A percentile compares a stretch with the other conserved stretches of the same genome.
Evolutionary conservation across 2,113 vertebrate species (phyloP).

Genomic region (Dolichotis patagonum): DNA sequence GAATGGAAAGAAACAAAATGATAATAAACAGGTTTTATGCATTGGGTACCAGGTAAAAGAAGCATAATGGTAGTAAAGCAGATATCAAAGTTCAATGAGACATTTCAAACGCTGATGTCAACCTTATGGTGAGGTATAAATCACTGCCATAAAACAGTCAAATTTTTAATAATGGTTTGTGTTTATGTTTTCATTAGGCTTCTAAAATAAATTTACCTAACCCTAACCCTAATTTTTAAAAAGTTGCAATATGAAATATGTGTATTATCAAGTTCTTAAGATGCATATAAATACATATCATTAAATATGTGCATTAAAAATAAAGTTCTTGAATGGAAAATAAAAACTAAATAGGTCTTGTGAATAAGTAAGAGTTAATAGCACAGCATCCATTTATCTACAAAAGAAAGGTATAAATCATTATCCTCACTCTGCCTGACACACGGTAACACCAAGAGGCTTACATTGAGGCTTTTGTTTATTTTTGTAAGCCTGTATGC

Average conservation of each 20-base stretch:
- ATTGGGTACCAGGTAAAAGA: not conserved
- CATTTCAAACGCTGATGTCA: not conserved
- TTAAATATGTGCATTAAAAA: not conserved
- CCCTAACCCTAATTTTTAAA: not conserved
- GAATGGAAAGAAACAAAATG: too few species aligned
- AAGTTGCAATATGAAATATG: not conserved
- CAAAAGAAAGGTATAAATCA: not conserved
- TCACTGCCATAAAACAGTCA: not conserved
- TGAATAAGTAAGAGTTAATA: not conserved
- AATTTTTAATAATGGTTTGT: not conserved
- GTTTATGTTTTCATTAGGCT: not conserved
- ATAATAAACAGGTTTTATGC: not conserved
- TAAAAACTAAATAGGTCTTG: not conserved
- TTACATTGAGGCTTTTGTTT: not conserved
- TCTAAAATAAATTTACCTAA: not conserved
- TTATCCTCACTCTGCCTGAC: not conserved
- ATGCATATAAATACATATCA: not conserved
- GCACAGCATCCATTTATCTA: not conserved
- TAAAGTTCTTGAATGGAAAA: not conserved
- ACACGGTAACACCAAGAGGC: not conserved
- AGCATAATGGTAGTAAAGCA: not conserved
- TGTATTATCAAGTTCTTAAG: not conserved
- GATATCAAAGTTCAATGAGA: not conserved
- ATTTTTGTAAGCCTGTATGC: not conserved
- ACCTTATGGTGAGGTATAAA: not conserved